Evolutionary conservation across 2,113 vertebrate species (phyloP), one percentile per base, ranked within the genome.

Genomic region (Gymnobelideus leadbeateri): DNA sequence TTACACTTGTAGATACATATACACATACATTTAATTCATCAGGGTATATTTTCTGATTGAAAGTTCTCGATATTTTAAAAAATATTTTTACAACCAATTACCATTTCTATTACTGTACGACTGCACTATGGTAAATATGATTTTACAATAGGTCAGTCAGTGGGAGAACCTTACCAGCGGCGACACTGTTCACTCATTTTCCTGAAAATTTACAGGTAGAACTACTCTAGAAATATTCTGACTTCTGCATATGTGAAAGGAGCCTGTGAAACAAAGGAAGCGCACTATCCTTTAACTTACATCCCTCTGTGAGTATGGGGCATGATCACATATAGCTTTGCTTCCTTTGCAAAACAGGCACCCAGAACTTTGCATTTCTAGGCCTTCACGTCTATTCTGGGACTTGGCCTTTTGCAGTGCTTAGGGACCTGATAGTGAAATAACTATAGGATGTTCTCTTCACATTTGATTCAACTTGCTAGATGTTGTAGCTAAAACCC

Each of bases 51-150:
- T 91, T 94, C 26, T 94, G 91, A 51, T 92, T 91, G 11, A 89
- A 96, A 96, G 89, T 95, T 89, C 77, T 96, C 51, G 93, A 54
- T 49, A 49, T 49, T 49, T 49, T 49, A 93, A 52, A 52, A 52
- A 52, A 52, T 7, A 54, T 54, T 54, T 54, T 54, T 54, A 54
- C 23, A 54, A 54, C 53, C 53, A 95, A 93, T 89, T 96, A 94
- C 53, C 95, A n/a, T 97, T 98, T 97, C 46, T 93, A 37, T 95
- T 92, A 94, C 51, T 97, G 57, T 49, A 19, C n/a, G 96, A 47
- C 25, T 96, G 6, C 37, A 96, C 91, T 92, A 24, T 52, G 25
- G 49, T 97, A 55, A 96, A 92, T 92, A 26, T 46, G 91, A 92
- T 95, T 97, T 97, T 91, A 89, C 14, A 57, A 47, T 43, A 92